Conservation (phyloP, 2,797 vertebrate genomes). For the Acanthurus lineatus region DNA sequence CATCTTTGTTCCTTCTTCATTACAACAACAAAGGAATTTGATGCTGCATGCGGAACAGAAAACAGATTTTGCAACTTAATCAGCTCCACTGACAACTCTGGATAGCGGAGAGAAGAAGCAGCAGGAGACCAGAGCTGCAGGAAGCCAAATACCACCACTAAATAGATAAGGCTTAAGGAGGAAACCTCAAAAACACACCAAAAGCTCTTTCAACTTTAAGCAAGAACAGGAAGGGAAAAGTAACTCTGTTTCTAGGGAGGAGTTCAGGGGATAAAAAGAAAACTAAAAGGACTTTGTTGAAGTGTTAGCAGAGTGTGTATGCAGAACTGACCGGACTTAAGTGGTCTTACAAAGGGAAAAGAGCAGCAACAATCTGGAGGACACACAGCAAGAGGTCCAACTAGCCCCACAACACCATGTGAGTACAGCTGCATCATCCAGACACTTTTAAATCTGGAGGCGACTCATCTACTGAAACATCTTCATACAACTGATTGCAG, state of each 20-base stretch:
- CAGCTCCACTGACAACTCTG: constrained; percentile 46
- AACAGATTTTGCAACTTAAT: constrained; percentile 14
- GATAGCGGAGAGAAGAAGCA: constrained; percentile 43
- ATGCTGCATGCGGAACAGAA: constrained; percentile 28
- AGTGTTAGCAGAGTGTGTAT: background rate
- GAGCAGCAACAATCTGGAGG: constrained; percentile 64
- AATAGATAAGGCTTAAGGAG: constrained; percentile 60
- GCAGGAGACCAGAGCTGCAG: constrained; percentile 55
- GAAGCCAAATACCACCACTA: constrained; percentile 56
- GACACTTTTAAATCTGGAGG: background rate
- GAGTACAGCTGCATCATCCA: constrained; percentile 63
- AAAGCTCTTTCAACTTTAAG: background rate
- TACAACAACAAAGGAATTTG: background rate
- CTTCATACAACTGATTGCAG: background rate
- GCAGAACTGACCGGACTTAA: constrained; percentile 16
- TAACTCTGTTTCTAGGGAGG: background rate
- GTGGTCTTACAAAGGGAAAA: constrained; percentile 16
- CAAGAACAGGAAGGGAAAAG: constrained; percentile 3
- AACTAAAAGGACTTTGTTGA: background rate
- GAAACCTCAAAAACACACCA: constrained; percentile 26
- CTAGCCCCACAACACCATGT: constrained; percentile 71
- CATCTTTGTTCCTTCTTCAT: background rate
- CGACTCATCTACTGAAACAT: background rate
- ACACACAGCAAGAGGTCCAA: constrained; percentile 66
- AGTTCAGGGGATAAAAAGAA: constrained; percentile 5